These are phyloP conservation scores for Empis livida DNA, from an alignment of 2,888 invertebrate species.

Conservation along the genomic window DNA sequence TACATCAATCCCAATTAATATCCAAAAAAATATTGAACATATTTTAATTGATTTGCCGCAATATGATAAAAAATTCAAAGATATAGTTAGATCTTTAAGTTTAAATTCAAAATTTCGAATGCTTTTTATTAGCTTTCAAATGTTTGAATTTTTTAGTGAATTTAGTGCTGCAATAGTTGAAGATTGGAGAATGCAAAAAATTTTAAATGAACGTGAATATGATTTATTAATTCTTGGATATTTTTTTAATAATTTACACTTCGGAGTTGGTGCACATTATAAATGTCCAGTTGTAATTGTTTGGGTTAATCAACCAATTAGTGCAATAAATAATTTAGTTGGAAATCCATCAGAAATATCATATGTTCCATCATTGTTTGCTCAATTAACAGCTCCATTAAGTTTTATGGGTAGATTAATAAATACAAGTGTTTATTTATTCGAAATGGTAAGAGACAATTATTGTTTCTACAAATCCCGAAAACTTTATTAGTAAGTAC, in stretches of 20 bases:
- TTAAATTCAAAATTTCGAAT: background rate
- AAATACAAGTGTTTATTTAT: constrained; percentile 1
- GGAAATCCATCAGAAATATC: constrained; percentile 24
- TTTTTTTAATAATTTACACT: constrained; percentile 8
- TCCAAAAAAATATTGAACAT: background rate
- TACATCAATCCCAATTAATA: constrained; percentile 15
- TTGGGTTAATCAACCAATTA: constrained; percentile 19
- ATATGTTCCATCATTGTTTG: constrained; percentile 18
- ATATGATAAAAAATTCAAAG: background rate
- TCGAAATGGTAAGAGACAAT: background rate
- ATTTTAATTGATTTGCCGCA: background rate
- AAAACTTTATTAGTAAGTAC: background rate
- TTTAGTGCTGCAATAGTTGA: background rate
- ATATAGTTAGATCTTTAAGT: background rate
- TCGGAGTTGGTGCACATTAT: constrained; percentile 23
- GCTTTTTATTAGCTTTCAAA: background rate
- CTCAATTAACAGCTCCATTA: constrained; percentile 9
- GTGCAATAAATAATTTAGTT: constrained; percentile 16
- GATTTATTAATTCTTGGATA: constrained; percentile 11
- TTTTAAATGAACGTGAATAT: background rate
- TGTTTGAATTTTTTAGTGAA: background rate
- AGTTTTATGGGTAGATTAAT: constrained; percentile 1
- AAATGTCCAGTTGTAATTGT: constrained; percentile 24
- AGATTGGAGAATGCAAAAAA: background rate
- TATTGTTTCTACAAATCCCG: background rate